These are phyloP conservation scores for Brachypodius melanocephalos DNA, from an alignment of 2,113 vertebrate species.

Conservation along the genomic window DNA sequence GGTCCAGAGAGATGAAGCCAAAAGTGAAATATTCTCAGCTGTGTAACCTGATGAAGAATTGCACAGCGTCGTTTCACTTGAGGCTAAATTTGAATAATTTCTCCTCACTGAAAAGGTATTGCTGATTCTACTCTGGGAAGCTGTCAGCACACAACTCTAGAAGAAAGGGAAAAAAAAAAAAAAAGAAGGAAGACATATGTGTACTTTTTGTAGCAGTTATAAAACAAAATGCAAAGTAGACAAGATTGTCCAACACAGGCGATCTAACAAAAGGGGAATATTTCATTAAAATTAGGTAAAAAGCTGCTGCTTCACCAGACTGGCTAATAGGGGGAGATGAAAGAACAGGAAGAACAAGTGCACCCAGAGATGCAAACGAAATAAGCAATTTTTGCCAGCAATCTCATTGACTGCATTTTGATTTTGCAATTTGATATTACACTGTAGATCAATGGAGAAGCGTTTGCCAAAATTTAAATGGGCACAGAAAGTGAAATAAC, in stretches of 20 bases:
- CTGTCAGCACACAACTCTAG: fast-evolving
- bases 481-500: neutral
- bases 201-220: neutral
- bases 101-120: neutral
- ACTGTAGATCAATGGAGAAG: neutral
- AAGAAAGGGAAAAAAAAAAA: neutral
- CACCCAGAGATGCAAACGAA: neutral
- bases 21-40: neutral
- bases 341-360: neutral
- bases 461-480: neutral
- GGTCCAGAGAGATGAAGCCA: neutral
- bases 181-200: neutral
- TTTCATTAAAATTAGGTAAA: neutral
- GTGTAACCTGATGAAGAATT: neutral
- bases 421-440: neutral
- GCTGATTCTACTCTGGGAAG: neutral
- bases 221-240: neutral
- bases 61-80: fast-evolving
- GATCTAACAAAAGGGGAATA: neutral
- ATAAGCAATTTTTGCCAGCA: neutral
- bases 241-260: neutral
- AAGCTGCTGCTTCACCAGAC: neutral
- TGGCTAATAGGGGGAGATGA: neutral
- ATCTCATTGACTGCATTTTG: neutral
- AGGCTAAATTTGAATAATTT: neutral